These are phyloP conservation scores for Drosophila helvetica DNA, from an alignment of 2,888 invertebrate genomes.

Conservation along the genomic window DNA sequence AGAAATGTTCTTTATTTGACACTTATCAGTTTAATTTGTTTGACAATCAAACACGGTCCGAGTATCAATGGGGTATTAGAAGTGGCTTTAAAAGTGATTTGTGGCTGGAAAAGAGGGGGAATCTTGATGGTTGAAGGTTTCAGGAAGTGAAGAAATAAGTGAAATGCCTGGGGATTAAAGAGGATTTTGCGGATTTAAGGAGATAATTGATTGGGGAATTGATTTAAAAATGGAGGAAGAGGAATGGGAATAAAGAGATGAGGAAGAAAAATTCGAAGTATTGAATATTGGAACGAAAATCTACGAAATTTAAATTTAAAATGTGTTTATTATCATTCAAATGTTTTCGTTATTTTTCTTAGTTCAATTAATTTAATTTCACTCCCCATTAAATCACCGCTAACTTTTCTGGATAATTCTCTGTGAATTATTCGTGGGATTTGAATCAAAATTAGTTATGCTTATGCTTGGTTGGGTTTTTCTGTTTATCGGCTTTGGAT, in stretches of 20 bases:
- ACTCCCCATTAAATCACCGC: neutral
- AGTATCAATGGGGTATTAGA: conserved; percentile 1
- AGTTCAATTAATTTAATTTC: neutral
- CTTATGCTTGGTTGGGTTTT: conserved; percentile 35
- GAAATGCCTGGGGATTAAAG: neutral
- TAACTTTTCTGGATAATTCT: conserved; percentile 4
- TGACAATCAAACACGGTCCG: neutral
- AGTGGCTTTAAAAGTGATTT: neutral
- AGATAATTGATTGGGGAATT: neutral
- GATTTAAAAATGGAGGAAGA: neutral
- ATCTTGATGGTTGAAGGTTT: neutral
- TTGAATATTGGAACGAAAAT: no score
- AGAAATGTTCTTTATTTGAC: neutral
- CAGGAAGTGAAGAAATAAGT: neutral
- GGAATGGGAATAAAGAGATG: neutral
- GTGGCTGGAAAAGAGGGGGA: neutral
- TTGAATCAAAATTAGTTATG: conserved; percentile 20
- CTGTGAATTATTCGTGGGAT: neutral
- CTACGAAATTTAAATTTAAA: no score
- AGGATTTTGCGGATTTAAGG: neutral
- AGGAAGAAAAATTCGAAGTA: neutral
- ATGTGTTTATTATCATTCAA: neutral
- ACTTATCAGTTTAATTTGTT: conserved; percentile 11
- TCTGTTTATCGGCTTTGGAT: conserved; percentile 30
- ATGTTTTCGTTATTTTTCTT: neutral